phyloP scores from a whole-genome alignment of 2,888 invertebrate genomes.

The Drosophila mercatorum region DNA sequence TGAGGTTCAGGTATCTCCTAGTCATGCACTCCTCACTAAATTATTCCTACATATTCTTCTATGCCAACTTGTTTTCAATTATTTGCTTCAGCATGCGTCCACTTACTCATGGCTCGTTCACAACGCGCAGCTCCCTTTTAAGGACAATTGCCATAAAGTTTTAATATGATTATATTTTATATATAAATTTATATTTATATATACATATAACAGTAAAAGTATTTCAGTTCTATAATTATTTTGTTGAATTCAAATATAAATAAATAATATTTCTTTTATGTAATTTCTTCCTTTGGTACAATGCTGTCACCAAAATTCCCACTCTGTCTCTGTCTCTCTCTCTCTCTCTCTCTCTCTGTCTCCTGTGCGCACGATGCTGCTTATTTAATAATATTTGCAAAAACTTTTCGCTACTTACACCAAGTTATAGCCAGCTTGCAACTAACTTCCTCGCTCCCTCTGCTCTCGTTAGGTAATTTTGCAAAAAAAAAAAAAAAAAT shows the following conservation, averaged over 20 bases:
- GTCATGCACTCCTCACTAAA: not conserved
- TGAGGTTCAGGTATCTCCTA: not conserved
- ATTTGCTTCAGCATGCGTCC: not conserved
- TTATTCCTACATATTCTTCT: not conserved
- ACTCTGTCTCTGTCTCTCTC: constrained; percentile 12
- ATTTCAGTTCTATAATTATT: not conserved
- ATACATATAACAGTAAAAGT: not conserved
- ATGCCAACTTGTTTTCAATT: not conserved
- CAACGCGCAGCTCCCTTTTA: too few species aligned
- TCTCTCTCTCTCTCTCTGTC: not conserved
- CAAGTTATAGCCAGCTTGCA: constrained; percentile 53
- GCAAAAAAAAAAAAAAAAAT: constrained; percentile 12
- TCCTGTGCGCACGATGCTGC: constrained; percentile 29
- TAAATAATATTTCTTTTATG: not conserved
- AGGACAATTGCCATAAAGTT: not conserved
- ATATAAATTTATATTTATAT: not conserved
- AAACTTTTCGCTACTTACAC: constrained; percentile 55
- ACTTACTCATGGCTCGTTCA: too few species aligned
- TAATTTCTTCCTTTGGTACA: constrained; percentile 1
- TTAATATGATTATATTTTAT: not conserved
- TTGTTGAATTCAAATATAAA: too few species aligned
- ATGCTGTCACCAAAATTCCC: constrained; percentile 1
- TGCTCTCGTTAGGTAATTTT: constrained; percentile 56
- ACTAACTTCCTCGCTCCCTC: constrained; percentile 14
- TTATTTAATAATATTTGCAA: constrained; percentile 64